Percentiles rank a stretch among this genome's conserved stretches.
Conservation (phyloP, 2,113 vertebrate genomes). For the Anoura caudifer region DNA sequence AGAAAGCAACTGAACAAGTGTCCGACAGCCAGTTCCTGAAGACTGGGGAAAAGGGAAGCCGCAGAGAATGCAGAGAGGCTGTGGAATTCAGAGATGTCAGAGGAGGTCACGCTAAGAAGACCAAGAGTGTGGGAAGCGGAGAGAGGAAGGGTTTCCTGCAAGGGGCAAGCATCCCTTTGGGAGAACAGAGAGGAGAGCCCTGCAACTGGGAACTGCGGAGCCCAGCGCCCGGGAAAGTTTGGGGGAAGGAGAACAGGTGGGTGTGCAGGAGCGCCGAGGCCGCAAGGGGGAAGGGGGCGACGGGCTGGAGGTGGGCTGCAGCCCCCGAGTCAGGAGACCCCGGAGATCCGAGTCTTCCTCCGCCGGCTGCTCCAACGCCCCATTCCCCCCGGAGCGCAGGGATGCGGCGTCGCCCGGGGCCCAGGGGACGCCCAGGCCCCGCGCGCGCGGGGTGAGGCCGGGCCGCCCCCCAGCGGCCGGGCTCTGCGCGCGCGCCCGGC, state of each 20-base stretch:
- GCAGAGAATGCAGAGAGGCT: not conserved
- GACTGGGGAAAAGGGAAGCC: not conserved
- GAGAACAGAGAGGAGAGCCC: not conserved
- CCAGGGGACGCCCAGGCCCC: not conserved
- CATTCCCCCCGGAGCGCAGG: not conserved
- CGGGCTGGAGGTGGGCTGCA: not conserved
- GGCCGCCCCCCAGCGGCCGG: conserved; percentile 55
- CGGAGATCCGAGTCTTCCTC: not conserved
- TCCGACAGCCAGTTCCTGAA: not conserved
- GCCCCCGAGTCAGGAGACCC: not conserved
- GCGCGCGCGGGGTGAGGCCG: not conserved
- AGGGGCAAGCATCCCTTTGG: not conserved
- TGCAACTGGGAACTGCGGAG: not conserved
- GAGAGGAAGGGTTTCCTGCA: conserved; percentile 7
- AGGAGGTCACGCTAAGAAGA: conserved; percentile 30
- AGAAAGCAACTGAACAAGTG: conserved; percentile 11
- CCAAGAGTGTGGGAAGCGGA: not conserved
- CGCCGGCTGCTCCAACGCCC: accelerated
- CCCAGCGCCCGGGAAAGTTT: conserved; percentile 46
- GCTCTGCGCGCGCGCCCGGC: not conserved
- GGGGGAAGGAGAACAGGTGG: conserved; percentile 56
- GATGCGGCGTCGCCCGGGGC: not conserved
- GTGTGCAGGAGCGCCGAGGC: not conserved
- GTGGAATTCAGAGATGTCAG: conserved; percentile 49
- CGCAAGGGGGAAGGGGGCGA: not conserved